phyloP scores from a whole-genome alignment of 2,113 vertebrate species.

The Lutjanus erythropterus region DNA sequence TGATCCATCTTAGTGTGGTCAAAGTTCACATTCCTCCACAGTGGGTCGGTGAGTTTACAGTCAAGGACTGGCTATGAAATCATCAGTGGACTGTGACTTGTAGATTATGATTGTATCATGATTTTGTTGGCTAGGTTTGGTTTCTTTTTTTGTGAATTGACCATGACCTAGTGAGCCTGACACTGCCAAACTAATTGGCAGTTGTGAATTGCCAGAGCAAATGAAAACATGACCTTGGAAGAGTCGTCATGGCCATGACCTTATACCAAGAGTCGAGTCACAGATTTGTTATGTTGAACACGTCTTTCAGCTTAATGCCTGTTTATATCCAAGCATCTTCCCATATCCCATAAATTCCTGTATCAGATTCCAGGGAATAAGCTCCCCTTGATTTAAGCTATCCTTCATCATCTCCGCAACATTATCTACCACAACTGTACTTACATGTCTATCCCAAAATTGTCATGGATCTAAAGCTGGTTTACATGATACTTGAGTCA shows the following conservation, averaged over 20 bases:
- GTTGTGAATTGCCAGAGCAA: too few species aligned
- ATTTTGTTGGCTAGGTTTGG: not conserved
- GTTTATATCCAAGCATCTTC: not conserved
- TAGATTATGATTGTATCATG: not conserved
- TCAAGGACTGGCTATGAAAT: not conserved
- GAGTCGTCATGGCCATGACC: too few species aligned
- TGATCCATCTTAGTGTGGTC: constrained; percentile 55
- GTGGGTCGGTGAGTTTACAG: constrained; percentile 45
- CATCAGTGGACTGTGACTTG: not conserved
- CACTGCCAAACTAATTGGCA: too few species aligned
- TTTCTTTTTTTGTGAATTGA: not conserved
- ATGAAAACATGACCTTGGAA: too few species aligned
- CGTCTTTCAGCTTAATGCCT: not conserved
- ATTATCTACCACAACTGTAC: not conserved
- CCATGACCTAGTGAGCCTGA: too few species aligned
- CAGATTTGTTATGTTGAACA: not conserved
- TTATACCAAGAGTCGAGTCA: not conserved
- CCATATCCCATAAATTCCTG: too few species aligned
- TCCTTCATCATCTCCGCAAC: not conserved
- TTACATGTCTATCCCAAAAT: not conserved
- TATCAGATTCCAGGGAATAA: not conserved
- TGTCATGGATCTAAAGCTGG: too few species aligned
- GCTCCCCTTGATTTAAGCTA: not conserved
- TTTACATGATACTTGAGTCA: too few species aligned
- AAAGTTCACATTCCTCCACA: constrained; percentile 82